phyloP scores from a whole-genome alignment of 2,888 invertebrate genomes.

The Trichopoda pennipes region DNA sequence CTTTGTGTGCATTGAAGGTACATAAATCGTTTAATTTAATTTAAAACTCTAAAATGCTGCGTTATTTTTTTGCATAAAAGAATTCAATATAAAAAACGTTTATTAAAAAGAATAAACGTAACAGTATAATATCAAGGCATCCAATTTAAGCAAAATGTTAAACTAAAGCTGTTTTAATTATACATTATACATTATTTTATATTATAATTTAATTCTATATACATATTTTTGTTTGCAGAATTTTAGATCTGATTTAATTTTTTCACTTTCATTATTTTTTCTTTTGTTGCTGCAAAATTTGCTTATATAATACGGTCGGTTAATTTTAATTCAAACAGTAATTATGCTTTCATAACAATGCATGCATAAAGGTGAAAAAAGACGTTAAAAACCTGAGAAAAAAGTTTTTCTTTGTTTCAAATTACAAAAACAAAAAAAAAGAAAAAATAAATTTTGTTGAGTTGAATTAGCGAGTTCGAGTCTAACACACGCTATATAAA shows the following conservation, averaged over 20 bases:
- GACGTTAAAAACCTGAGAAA: neutral
- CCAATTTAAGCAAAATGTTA: too few species aligned
- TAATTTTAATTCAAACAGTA: conserved; percentile 37
- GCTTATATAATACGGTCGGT: conserved; percentile 40
- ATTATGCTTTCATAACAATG: conserved; percentile 15
- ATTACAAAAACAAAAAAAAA: conserved; percentile 1
- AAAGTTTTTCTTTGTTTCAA: conserved; percentile 12
- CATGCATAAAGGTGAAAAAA: conserved; percentile 3
- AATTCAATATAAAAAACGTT: too few species aligned
- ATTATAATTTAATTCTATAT: too few species aligned
- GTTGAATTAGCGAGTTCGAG: neutral
- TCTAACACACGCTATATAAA: neutral
- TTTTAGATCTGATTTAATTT: neutral
- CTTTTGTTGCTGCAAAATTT: conserved; percentile 26
- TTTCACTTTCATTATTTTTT: neutral
- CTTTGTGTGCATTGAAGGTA: too few species aligned
- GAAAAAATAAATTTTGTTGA: neutral
- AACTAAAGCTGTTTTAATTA: too few species aligned
- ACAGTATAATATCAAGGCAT: too few species aligned
- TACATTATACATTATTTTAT: too few species aligned
- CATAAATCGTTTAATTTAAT: too few species aligned
- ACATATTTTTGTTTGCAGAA: neutral
- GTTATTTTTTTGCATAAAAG: too few species aligned
- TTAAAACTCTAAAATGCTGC: too few species aligned
- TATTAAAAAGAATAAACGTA: too few species aligned